Base-by-base conservation (phyloP, 2,797 vertebrate species). In the Iguana delicatissima region DNA sequence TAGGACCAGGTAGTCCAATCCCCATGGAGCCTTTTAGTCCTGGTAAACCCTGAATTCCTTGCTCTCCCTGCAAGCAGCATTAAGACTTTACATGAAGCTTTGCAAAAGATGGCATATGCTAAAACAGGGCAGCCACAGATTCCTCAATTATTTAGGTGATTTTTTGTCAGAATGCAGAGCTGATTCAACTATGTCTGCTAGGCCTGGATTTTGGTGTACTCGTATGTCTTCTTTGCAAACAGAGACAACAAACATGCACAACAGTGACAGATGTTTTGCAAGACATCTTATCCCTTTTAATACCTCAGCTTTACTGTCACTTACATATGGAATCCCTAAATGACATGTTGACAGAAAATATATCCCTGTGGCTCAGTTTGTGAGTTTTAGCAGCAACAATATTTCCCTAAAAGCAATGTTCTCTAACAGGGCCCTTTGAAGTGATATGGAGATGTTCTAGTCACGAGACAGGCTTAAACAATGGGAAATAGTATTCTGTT, bases 11-110 rank as follows among this genome's bases (percentile, higher is more conserved):
- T 74, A 98, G 93, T 76, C 98, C 98, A 64, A 89, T 94, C 91
- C 98, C 98, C 35, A 96, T 85, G 79, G 93, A 95, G 50, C 98
- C 98, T 93, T 98, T 98, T 83, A 95, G 96, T 52, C 98, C 99
- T 0, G 95, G 92, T 80, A 97, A 88, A 73, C 98, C 98, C 91
- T 96, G 97, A 96, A 97, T 97, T 95, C 98, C 98, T 95, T 97
- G 92, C 35, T 98, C 98, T 80, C 98, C 98, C 98, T 99, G 80
- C 35, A 92, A 0, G 91, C 2, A 77, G 90, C 9, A 92, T 0
- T 2, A 76, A 79, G 93, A 87, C 82, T 89, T 87, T 87, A 72
- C 67, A 86, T 80, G n/a, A 82, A 83, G n/a, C 7, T 72, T 88
- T 85, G n/a, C 32, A 76, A 29, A 77, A 77, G n/a, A 76, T 50